Evolutionary conservation across 2,797 vertebrate genomes (phyloP).

Genomic region (Ctenopoma kingsleyae): DNA sequence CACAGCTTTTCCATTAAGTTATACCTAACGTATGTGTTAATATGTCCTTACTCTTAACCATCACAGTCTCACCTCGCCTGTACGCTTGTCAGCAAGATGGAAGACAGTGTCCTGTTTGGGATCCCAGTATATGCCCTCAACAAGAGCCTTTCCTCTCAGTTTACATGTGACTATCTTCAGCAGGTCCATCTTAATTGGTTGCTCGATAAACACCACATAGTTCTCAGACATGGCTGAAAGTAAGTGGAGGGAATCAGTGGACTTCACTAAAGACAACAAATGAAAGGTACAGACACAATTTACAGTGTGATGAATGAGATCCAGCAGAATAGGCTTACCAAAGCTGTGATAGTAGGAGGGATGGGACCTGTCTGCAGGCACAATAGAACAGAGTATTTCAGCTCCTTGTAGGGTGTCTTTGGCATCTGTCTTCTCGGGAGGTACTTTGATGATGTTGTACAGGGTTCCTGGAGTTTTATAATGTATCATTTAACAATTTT

Average conservation of each 20-base stretch:
- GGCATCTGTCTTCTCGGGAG: constrained; percentile 79
- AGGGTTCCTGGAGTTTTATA: constrained; percentile 80
- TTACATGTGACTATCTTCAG: constrained; percentile 88
- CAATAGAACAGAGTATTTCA: constrained; percentile 90
- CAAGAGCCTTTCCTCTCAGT: constrained; percentile 84
- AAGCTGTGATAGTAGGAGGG: constrained; percentile 98
- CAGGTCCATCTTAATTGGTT: constrained; percentile 91
- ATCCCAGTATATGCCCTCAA: constrained; percentile 90
- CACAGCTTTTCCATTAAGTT: not conserved
- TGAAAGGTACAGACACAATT: not conserved
- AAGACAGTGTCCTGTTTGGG: constrained; percentile 88
- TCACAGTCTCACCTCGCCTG: constrained; percentile 85
- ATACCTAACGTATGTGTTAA: not conserved
- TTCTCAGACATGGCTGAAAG: constrained; percentile 93
- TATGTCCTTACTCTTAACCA: not conserved
- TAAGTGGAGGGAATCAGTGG: not conserved
- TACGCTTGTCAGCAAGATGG: constrained; percentile 90
- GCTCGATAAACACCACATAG: constrained; percentile 94
- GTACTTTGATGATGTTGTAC: constrained; percentile 93
- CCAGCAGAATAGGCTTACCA: constrained; percentile 79
- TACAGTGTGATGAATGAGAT: not conserved
- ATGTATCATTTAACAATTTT: not conserved
- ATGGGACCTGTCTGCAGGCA: constrained; percentile 83
- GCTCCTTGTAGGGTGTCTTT: constrained; percentile 87
- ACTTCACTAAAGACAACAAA: not conserved